Evolutionary conservation across 2,888 invertebrate species (phyloP).

Genomic region (Pomacea canaliculata): DNA sequence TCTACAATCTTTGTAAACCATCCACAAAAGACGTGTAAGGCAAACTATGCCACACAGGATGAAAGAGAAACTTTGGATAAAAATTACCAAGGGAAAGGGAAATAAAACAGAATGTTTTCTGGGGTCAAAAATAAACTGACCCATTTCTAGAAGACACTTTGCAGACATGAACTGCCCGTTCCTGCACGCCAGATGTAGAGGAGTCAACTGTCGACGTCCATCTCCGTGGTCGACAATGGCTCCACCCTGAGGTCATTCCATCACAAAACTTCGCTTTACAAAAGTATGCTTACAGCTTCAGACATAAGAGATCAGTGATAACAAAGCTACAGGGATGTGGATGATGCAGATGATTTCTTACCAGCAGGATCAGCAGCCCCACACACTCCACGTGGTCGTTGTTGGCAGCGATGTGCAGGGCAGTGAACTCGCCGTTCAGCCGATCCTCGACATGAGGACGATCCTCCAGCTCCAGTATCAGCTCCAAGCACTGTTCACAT

Average conservation of each 20-base stretch:
- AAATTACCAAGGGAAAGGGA: too few relatives aligned
- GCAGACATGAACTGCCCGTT: background rate
- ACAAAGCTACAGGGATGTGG: background rate
- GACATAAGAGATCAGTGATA: background rate
- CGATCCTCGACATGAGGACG: constrained; percentile 77
- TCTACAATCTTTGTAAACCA: background rate
- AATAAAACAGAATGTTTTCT: too few relatives aligned
- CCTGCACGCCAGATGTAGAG: constrained; percentile 17
- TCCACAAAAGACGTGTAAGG: too few relatives aligned
- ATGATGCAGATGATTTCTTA: background rate
- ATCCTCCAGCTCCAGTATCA: background rate
- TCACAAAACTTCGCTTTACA: background rate
- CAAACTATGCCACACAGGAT: too few relatives aligned
- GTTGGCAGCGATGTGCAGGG: constrained; percentile 83
- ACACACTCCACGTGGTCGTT: constrained; percentile 78
- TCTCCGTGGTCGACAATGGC: constrained; percentile 12
- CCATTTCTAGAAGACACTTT: constrained; percentile 9
- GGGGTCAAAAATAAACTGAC: background rate
- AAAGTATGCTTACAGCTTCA: background rate
- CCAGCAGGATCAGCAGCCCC: constrained; percentile 38
- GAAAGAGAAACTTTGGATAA: too few relatives aligned
- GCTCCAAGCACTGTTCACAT: background rate
- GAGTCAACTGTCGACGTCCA: constrained; percentile 15
- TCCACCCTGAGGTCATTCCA: constrained; percentile 12
- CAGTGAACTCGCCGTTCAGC: constrained; percentile 84